Conservation (phyloP, 2,113 vertebrate species). For the Halichoerus grypus region DNA sequence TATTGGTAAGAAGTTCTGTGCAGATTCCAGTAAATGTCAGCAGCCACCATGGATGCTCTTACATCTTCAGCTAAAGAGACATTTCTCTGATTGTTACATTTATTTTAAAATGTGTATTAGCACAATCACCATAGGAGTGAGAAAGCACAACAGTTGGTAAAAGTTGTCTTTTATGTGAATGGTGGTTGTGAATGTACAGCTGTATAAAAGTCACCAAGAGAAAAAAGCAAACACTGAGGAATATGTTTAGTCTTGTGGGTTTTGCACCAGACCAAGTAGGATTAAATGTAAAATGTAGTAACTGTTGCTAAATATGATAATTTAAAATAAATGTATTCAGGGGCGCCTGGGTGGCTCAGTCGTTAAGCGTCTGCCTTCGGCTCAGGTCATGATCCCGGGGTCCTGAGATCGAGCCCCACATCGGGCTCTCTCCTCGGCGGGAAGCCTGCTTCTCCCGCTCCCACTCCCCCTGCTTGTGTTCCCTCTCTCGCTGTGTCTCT, state of each 20-base stretch:
- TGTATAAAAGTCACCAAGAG: constrained; percentile 6
- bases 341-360: too few species aligned
- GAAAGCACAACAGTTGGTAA: not conserved
- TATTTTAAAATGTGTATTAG: not conserved
- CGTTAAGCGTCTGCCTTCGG: too few species aligned
- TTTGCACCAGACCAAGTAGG: not conserved
- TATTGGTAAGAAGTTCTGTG: not conserved
- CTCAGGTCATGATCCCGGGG: too few species aligned
- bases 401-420: too few species aligned
- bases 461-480: too few species aligned
- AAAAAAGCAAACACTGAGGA: not conserved
- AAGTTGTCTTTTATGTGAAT: not conserved
- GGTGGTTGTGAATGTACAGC: not conserved
- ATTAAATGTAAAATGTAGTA: constrained; percentile 35
- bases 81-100: constrained; percentile 39
- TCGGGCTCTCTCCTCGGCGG: too few species aligned
- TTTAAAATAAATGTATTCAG: constrained; percentile 7
- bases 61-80: constrained; percentile 2
- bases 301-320: not conserved
- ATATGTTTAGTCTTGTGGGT: not conserved
- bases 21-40: not conserved
- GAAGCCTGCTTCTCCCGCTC: too few species aligned
- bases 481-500: too few species aligned
- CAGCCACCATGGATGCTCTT: not conserved
- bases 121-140: not conserved